Conservation (phyloP, 2,888 invertebrate species). For the Drymonia ruficornis region DNA sequence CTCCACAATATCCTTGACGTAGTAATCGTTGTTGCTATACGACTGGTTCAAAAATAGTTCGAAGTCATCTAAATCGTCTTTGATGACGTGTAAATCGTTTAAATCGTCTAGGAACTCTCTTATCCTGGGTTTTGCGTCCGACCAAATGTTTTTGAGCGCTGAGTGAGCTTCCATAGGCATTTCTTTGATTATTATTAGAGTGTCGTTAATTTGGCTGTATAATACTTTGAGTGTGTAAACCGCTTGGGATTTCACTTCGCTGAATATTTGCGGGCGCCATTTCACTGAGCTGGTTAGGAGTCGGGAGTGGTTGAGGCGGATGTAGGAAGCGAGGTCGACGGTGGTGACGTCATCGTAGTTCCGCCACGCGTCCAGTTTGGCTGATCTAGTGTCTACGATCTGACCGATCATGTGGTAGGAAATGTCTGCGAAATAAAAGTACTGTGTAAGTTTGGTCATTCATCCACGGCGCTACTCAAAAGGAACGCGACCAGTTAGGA, state of each 20-base stretch:
- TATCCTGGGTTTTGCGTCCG: conserved; percentile 89
- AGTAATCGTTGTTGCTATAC: conserved; percentile 92
- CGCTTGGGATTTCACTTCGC: conserved; percentile 68
- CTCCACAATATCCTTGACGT: conserved; percentile 90
- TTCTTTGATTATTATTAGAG: conserved; percentile 72
- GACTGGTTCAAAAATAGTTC: conserved; percentile 90
- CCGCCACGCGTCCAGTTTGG: conserved; percentile 91
- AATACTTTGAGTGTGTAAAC: conserved; percentile 64
- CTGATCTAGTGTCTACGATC: conserved; percentile 91
- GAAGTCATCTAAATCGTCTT: conserved; percentile 89
- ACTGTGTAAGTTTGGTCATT: neutral
- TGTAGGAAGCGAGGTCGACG: conserved; percentile 91
- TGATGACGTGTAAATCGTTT: conserved; percentile 88
- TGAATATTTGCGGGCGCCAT: conserved; percentile 91
- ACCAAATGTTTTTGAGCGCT: conserved; percentile 89
- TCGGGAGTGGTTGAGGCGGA: conserved; percentile 93
- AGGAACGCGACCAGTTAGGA: no score
- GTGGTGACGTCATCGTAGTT: conserved; percentile 92
- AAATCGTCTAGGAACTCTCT: conserved; percentile 89
- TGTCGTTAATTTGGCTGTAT: conserved; percentile 74
- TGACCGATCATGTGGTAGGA: conserved; percentile 89
- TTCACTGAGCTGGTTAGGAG: conserved; percentile 91
- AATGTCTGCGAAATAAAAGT: conserved; percentile 61
- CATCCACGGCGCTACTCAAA: no score
- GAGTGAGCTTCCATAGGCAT: conserved; percentile 88